Conservation (phyloP, 2,888 invertebrate species). For the Ischnura elegans region DNA sequence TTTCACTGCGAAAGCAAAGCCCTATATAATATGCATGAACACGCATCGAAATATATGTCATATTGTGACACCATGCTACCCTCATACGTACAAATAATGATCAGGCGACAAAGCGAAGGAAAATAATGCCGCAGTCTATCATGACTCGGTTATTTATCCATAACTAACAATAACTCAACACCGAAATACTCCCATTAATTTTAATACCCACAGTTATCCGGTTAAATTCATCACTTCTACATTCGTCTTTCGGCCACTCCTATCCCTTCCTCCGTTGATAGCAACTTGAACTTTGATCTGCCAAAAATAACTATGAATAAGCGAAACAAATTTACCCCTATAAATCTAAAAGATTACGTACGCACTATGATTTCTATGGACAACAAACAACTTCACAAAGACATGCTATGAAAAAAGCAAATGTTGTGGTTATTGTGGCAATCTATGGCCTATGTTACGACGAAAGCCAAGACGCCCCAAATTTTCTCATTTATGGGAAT, state of each 20-base stretch:
- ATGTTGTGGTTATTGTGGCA: too few relatives aligned
- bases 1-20: background rate
- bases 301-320: too few relatives aligned
- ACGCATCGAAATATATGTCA: background rate
- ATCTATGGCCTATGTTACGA: too few relatives aligned
- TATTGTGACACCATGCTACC: background rate
- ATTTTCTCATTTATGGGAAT: too few relatives aligned
- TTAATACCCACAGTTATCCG: slow-evolving; percentile 5
- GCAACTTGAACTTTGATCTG: too few relatives aligned
- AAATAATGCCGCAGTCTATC: background rate
- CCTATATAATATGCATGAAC: background rate
- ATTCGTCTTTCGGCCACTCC: background rate
- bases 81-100: background rate
- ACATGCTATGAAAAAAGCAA: too few relatives aligned
- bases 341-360: too few relatives aligned
- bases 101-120: background rate
- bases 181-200: slow-evolving; percentile 18
- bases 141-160: background rate
- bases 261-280: background rate
- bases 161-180: background rate
- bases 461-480: too few relatives aligned
- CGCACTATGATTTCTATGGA: too few relatives aligned
- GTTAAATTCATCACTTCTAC: background rate
- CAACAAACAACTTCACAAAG: too few relatives aligned
- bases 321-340: too few relatives aligned